Percentiles rank a stretch among this genome's conserved stretches.
These are phyloP conservation scores for Lacanobia wlatinum DNA, from an alignment of 2,888 invertebrate genomes.

Conservation along the genomic window DNA sequence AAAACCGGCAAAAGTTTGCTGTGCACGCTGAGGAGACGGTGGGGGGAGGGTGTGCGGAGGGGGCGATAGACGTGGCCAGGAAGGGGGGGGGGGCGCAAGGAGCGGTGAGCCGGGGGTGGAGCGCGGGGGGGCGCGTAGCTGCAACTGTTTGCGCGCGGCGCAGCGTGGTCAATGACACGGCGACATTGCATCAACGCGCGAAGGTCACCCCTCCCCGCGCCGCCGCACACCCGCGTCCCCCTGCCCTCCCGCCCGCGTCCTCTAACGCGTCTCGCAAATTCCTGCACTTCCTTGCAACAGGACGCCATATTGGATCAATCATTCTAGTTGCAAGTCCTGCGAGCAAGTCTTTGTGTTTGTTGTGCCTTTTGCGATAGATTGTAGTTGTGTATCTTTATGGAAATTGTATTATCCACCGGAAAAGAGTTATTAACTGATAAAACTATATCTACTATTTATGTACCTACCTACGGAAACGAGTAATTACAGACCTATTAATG, in stretches of 20 bases:
- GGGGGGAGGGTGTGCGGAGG: constrained; percentile 69
- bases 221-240: constrained; percentile 63
- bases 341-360: constrained; percentile 58
- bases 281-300: constrained; percentile 75
- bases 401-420: constrained; percentile 25
- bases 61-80: constrained; percentile 71
- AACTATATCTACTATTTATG: constrained; percentile 4
- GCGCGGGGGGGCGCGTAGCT: constrained; percentile 69
- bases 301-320: constrained; percentile 87
- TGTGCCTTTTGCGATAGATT: constrained; percentile 25
- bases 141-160: constrained; percentile 79
- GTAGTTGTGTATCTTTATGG: constrained; percentile 16
- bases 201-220: constrained; percentile 82
- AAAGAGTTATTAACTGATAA: constrained; percentile 27
- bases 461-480: constrained; percentile 24
- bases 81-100: constrained; percentile 66
- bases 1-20: constrained; percentile 73
- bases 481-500: constrained; percentile 20
- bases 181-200: constrained; percentile 90
- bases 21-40: constrained; percentile 57
- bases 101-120: constrained; percentile 64
- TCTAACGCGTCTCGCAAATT: constrained; percentile 72
- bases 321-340: constrained; percentile 64
- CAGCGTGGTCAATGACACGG: constrained; percentile 89
- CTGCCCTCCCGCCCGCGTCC: constrained; percentile 69